Base-by-base conservation (phyloP, 2,888 invertebrate genomes). In the Mythimna loreyi region DNA sequence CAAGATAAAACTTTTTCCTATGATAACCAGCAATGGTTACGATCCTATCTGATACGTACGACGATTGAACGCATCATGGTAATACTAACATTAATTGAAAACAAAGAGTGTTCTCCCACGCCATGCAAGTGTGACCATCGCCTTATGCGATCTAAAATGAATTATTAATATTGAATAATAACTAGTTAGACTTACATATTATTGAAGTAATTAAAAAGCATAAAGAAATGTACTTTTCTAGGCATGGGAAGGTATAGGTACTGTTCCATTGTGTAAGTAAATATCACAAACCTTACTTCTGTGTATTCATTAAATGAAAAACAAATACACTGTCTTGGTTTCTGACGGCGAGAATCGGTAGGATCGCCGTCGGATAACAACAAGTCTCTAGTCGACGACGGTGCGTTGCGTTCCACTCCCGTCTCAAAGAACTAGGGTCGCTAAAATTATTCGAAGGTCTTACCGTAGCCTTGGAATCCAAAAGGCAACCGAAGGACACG, bases 121-220 rank as follows among this genome's bases (percentile, higher is more conserved):
- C 85, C 78, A 89, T 65, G 87, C 86, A 88, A 90, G 84, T 88
- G 89, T 90, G 88, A 90, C 91, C 83, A 90, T 90, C 89, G 81
- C 75, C 73, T 66, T 81, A 83, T 82, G 79, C 80, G 74, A 89
- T 90, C 86, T 74, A 59, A 79, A 75, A 80, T 81, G 72, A 76
- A 72, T 70, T 70, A 75, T 77, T 62, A 67, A 72, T 57, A 60
- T 57, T 53, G 60, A 67, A 72, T 70, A 71, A 61, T 71, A 56
- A 64, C 66, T 69, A 77, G 66, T 58, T 65, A 58, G 16, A 74
- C 11, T 25, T 52, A 30, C 49, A 19, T 59, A 49, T 49, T 72
- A 62, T 47, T n/a, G 1, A 1, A 21, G n/a, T 60, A 62, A 62
- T 52, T 63, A 36, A n/a, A 58, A 25, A 47, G 16, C 21, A 59